Percentiles rank a stretch among this genome's conserved stretches.
These are phyloP conservation scores for Puffinus mauretanicus DNA, from an alignment of 2,113 vertebrate genomes.

Conservation along the genomic window DNA sequence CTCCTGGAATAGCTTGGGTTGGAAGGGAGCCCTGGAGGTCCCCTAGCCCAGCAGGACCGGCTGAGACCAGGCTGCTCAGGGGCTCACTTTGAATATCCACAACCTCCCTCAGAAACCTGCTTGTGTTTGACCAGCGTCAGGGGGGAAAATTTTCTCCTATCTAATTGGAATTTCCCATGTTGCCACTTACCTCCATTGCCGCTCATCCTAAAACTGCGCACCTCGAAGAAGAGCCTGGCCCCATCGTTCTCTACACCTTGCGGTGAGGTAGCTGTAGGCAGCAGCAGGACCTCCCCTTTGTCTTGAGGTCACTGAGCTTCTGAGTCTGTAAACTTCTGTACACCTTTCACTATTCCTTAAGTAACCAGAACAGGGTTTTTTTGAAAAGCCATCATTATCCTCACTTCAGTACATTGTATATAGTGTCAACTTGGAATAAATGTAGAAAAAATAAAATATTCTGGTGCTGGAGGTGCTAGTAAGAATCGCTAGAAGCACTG, in stretches of 20 bases:
- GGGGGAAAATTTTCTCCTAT: neutral
- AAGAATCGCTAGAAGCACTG: neutral
- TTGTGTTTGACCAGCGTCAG: fast-evolving
- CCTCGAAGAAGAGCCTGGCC: neutral
- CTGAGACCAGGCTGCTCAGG: neutral
- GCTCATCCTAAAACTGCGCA: neutral
- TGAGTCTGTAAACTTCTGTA: neutral
- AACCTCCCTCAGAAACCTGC: neutral
- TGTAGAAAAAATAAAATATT: neutral
- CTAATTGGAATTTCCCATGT: neutral
- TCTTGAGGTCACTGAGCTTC: neutral
- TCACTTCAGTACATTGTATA: neutral
- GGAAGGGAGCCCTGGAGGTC: neutral
- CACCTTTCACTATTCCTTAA: neutral
- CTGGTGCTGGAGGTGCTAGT: neutral
- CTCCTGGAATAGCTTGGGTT: neutral
- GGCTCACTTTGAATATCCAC: neutral
- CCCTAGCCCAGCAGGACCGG: neutral
- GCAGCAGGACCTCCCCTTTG: neutral
- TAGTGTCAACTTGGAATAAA: neutral
- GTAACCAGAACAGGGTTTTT: neutral
- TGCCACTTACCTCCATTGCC: neutral
- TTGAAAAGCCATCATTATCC: neutral
- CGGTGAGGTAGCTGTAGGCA: neutral
- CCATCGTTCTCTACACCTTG: neutral